Evolutionary conservation across 2,113 vertebrate genomes (phyloP).

Genomic region (Plotosus lineatus): DNA sequence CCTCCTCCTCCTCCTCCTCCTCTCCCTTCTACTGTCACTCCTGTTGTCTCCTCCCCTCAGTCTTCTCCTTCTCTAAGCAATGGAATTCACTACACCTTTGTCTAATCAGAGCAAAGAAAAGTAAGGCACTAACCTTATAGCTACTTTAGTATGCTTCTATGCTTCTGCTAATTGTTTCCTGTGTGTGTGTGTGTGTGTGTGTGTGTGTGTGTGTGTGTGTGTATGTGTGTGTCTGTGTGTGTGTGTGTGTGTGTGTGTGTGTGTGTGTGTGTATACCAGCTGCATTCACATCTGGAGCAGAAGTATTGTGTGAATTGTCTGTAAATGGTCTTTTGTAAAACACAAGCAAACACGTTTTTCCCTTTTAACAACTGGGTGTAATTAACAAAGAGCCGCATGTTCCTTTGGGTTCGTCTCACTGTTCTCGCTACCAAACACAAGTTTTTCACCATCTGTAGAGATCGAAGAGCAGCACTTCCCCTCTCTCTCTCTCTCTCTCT

Average conservation of each 20-base stretch:
- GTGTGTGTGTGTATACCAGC: slow-evolving; percentile 59
- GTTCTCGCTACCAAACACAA: slow-evolving; percentile 63
- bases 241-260: slow-evolving; percentile 45
- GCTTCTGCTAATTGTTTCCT: slow-evolving; percentile 53
- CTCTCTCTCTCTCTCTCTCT: no score
- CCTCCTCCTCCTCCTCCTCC: slow-evolving; percentile 82
- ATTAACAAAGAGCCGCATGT: slow-evolving; percentile 70
- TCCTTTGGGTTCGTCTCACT: slow-evolving; percentile 63
- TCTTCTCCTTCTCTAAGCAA: slow-evolving; percentile 82
- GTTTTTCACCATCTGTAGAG: slow-evolving; percentile 71
- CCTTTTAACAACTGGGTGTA: slow-evolving; percentile 72
- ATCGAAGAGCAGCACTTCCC: neutral
- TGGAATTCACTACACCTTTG: slow-evolving; percentile 99
- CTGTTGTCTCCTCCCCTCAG: slow-evolving; percentile 67
- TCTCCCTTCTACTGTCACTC: slow-evolving; percentile 72
- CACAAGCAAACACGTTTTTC: slow-evolving; percentile 61
- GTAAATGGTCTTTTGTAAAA: slow-evolving; percentile 69
- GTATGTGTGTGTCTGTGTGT: slow-evolving; percentile 47
- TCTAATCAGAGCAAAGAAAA: slow-evolving; percentile 83
- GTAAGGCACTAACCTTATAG: slow-evolving; percentile 81
- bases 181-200: neutral
- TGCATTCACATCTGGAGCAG: slow-evolving; percentile 69
- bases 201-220: neutral
- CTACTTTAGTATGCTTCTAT: slow-evolving; percentile 60
- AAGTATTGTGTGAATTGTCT: slow-evolving; percentile 72